Evolutionary conservation across 1,140 invertebrate genomes (phyloP).

Genomic region (Epicauta chinensis): DNA sequence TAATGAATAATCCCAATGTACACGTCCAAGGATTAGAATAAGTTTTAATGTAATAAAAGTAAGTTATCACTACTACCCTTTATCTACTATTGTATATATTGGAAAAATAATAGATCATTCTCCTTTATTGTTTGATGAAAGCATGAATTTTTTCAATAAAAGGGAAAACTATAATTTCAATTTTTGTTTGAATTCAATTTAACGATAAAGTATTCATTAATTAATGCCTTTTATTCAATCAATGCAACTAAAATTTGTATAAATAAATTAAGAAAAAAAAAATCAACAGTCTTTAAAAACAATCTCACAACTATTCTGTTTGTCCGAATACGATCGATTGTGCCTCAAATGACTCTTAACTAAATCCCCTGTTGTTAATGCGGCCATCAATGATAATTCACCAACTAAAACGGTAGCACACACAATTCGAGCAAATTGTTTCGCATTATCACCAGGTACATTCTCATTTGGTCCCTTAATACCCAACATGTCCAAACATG

Average conservation of each 20-base stretch:
- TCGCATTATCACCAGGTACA: conserved; percentile 77
- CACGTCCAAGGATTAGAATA: conserved; percentile 16
- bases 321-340: conserved; percentile 55
- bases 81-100: too few species aligned
- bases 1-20: conserved; percentile 35
- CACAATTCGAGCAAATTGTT: conserved; percentile 80
- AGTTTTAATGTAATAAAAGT: background rate
- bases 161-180: too few species aligned
- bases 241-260: background rate
- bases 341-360: conserved; percentile 91
- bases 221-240: too few species aligned
- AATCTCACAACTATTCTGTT: conserved; percentile 9
- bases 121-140: too few species aligned
- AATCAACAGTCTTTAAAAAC: conserved; percentile 8
- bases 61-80: too few species aligned
- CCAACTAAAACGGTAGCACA: conserved; percentile 94
- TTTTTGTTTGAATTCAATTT: too few species aligned
- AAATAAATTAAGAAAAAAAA: background rate
- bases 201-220: too few species aligned
- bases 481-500: conserved; percentile 89
- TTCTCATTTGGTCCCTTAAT: conserved; percentile 66
- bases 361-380: conserved; percentile 88
- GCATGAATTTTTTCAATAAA: too few species aligned
- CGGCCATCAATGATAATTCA: conserved; percentile 94
- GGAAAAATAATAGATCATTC: too few species aligned